These are phyloP conservation scores for Euphysa ruthae DNA, from an alignment of 30 jellyfish, hydroid and myxozoan species.

Conservation along the genomic window DNA sequence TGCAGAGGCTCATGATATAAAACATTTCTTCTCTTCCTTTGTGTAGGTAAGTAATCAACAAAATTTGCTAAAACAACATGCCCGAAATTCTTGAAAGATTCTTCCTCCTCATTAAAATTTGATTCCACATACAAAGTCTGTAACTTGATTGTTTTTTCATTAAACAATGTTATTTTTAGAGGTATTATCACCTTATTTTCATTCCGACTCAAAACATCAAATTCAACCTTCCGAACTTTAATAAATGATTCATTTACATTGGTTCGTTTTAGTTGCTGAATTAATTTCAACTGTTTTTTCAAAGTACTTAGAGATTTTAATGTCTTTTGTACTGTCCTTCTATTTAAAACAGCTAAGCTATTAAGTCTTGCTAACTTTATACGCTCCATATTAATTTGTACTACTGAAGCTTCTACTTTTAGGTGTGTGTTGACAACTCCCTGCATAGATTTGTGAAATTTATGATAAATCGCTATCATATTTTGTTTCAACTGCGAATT, in stretches of 20 bases:
- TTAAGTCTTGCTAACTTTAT: too few species aligned
- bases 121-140: slow-evolving; percentile 10
- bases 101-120: slow-evolving; percentile 25
- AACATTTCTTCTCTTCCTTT: not conserved
- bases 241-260: slow-evolving; percentile 36
- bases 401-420: too few species aligned
- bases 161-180: slow-evolving; percentile 17
- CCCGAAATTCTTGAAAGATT: slow-evolving; percentile 18
- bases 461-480: too few species aligned
- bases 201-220: slow-evolving; percentile 23
- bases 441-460: too few species aligned
- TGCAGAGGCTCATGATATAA: not conserved
- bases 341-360: not conserved
- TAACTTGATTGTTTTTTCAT: not conserved
- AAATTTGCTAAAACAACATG: slow-evolving; percentile 21
- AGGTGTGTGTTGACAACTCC: too few species aligned
- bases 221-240: slow-evolving; percentile 44
- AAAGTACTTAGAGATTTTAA: not conserved
- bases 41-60: slow-evolving; percentile 22
- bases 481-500: too few species aligned
- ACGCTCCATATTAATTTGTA: too few species aligned
- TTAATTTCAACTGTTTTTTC: not conserved
- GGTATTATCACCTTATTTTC: slow-evolving; percentile 34
- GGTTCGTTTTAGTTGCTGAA: slow-evolving; percentile 20
- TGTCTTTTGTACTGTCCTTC: slow-evolving; percentile 4